Conservation (phyloP, 2,113 vertebrate genomes). For the Phyllostomus discolor region DNA sequence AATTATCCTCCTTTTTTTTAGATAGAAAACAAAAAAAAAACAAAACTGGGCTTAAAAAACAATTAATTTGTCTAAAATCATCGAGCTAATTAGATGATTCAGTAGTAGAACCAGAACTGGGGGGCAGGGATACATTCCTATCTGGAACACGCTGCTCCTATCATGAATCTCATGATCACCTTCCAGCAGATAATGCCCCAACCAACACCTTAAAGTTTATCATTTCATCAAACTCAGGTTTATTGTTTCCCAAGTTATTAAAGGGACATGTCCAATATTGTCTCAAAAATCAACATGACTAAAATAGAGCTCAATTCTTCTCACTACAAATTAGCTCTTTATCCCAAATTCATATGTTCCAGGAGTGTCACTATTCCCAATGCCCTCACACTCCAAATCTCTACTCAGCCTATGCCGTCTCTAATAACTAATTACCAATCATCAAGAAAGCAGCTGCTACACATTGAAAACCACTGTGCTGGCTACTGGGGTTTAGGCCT, state of each 20-base stretch:
- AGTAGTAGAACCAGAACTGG: not conserved
- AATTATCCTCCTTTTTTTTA: constrained; percentile 13
- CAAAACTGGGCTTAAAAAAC: not conserved
- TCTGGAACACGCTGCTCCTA: not conserved
- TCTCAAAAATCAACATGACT: constrained; percentile 13
- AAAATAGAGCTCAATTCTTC: not conserved
- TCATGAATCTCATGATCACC: not conserved
- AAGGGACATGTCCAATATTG: not conserved
- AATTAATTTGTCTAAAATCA: not conserved
- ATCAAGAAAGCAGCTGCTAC: constrained; percentile 7
- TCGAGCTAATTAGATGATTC: not conserved
- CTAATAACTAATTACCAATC: constrained; percentile 27
- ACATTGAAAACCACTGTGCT: not conserved
- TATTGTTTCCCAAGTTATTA: not conserved
- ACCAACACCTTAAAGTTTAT: not conserved
- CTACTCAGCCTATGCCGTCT: not conserved
- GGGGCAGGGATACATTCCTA: not conserved
- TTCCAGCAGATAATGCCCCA: not conserved
- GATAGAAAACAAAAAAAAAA: not conserved
- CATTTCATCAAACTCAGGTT: not conserved
- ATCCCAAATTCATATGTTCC: not conserved
- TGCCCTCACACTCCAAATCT: not conserved
- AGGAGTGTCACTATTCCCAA: not conserved
- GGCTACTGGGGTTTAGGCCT: not conserved
- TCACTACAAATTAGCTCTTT: not conserved